Evolutionary conservation across 2,797 vertebrate genomes (phyloP).

Genomic region (Merluccius polli): DNA sequence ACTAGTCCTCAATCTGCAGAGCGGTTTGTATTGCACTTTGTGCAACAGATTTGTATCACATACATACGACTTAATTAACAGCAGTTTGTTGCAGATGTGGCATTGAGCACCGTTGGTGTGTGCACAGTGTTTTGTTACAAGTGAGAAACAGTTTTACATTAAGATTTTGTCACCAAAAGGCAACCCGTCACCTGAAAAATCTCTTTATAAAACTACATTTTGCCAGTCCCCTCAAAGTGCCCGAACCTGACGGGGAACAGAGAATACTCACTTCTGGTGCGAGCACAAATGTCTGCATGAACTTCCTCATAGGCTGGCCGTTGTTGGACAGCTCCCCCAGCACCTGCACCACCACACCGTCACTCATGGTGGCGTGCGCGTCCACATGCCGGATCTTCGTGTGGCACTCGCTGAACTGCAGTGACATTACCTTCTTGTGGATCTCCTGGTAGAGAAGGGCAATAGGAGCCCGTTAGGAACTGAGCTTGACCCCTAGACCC

Average conservation of each 20-base stretch:
- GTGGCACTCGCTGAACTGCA: conserved; percentile 97
- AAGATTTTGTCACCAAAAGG: no score
- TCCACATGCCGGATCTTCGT: conserved; percentile 98
- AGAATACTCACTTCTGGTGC: conserved; percentile 86
- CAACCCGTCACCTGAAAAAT: no score
- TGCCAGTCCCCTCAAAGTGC: background rate
- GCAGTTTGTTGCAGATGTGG: background rate
- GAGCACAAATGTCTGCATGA: conserved; percentile 98
- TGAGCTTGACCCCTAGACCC: background rate
- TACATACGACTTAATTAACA: background rate
- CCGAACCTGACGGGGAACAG: background rate
- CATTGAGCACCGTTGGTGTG: no score
- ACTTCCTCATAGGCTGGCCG: conserved; percentile 96
- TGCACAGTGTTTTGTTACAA: no score
- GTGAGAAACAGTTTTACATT: no score
- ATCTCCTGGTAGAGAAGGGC: conserved; percentile 78
- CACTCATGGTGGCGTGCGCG: conserved; percentile 92
- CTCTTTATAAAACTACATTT: background rate
- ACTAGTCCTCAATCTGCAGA: background rate
- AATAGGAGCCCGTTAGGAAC: background rate
- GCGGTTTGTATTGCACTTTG: background rate
- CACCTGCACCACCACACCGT: conserved; percentile 95
- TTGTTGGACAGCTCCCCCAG: conserved; percentile 96
- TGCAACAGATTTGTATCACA: background rate
- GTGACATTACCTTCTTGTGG: conserved; percentile 98